A percentile compares a stretch with the other conserved stretches of the same genome.
phyloP scores from a whole-genome alignment of 1,140 invertebrate genomes.

The Coenobita brevimanus region DNA sequence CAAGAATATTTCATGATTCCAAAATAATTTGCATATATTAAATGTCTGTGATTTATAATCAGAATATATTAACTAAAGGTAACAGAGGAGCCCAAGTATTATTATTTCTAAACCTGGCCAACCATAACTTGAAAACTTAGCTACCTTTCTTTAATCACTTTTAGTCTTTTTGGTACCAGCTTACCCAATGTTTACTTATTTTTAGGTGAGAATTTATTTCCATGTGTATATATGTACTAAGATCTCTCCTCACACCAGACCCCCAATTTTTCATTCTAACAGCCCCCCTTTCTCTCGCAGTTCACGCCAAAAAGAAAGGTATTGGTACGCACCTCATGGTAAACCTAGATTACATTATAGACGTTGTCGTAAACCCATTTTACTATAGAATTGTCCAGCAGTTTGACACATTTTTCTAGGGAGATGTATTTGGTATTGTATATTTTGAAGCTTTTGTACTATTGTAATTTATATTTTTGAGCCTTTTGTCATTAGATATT shows the following conservation, averaged over 20 bases:
- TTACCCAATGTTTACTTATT: conserved; percentile 50
- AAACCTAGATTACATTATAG: conserved; percentile 69
- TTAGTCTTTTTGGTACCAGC: conserved; percentile 30
- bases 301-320: conserved; percentile 69
- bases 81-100: conserved; percentile 63
- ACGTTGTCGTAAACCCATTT: conserved; percentile 66
- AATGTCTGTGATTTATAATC: background rate
- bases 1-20: too few species aligned
- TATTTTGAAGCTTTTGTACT: conserved; percentile 60
- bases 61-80: conserved; percentile 5
- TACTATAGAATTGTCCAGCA: conserved; percentile 60
- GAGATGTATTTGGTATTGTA: conserved; percentile 59
- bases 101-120: conserved; percentile 19
- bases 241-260: conserved; percentile 65
- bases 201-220: conserved; percentile 41
- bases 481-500: conserved; percentile 2
- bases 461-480: conserved; percentile 21
- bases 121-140: background rate
- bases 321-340: conserved; percentile 69
- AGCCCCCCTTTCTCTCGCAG: conserved; percentile 70
- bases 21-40: too few species aligned
- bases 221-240: conserved; percentile 61
- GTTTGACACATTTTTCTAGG: conserved; percentile 62
- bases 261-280: conserved; percentile 69
- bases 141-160: too few species aligned